These are phyloP conservation scores for Alligator mississippiensis DNA, from an alignment of 2,113 vertebrate genomes.

Conservation along the genomic window DNA sequence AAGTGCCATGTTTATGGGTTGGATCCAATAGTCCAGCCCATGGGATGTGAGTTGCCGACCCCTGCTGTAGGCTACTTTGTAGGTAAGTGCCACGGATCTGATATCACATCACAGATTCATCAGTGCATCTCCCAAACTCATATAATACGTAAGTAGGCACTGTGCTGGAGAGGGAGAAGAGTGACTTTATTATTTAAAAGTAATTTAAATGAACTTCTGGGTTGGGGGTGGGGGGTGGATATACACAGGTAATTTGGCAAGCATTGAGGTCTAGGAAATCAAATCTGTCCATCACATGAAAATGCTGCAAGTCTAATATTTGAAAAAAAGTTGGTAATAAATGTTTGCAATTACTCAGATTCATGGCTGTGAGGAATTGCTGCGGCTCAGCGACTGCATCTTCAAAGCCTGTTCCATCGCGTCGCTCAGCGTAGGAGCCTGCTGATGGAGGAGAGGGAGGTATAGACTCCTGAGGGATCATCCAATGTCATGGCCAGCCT, in stretches of 20 bases:
- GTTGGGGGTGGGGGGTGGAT: neutral
- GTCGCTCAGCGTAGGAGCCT: rapidly evolving
- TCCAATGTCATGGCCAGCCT: rapidly evolving
- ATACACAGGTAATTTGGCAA: neutral
- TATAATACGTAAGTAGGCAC: neutral
- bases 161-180: neutral
- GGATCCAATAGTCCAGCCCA: too few species aligned
- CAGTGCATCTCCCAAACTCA: neutral
- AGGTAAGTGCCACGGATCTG: neutral
- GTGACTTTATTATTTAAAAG: neutral
- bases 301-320: neutral
- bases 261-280: neutral
- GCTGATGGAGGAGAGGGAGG: neutral
- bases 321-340: neutral
- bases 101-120: neutral
- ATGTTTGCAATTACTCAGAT: neutral
- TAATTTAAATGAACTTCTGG: neutral
- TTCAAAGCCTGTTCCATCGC: neutral
- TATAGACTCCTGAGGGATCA: neutral
- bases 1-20: too few species aligned
- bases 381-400: neutral
- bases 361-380: neutral
- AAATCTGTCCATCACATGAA: neutral
- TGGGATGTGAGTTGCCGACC: too few species aligned
- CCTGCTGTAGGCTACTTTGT: too few species aligned